These are phyloP conservation scores for Aquatica leii DNA, from an alignment of 2,888 invertebrate species.

Conservation along the genomic window DNA sequence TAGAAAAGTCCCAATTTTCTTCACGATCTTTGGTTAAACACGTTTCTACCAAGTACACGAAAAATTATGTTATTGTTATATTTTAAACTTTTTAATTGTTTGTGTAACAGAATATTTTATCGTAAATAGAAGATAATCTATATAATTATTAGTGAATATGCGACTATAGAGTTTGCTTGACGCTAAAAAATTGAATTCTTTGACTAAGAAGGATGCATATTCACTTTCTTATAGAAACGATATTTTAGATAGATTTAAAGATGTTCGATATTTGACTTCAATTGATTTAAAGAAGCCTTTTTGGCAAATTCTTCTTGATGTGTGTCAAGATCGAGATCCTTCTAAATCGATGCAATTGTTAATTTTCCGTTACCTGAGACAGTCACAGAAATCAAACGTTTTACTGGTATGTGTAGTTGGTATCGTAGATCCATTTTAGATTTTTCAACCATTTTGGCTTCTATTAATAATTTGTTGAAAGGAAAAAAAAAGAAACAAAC, in stretches of 20 bases:
- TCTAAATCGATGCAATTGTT: conserved; percentile 32
- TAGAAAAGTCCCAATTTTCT: too few relatives aligned
- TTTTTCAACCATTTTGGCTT: neutral
- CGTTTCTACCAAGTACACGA: too few relatives aligned
- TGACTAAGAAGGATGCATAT: conserved; percentile 26
- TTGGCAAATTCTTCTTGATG: conserved; percentile 17
- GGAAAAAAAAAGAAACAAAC: neutral
- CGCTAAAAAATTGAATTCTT: conserved; percentile 42
- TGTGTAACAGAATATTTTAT: too few relatives aligned
- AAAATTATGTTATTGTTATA: too few relatives aligned
- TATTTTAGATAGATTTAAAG: conserved; percentile 28
- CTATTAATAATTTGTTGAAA: neutral
- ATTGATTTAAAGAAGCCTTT: conserved; percentile 15
- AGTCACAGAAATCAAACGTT: conserved; percentile 27
- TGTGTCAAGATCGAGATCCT: conserved; percentile 1
- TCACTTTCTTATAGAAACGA: conserved; percentile 26
- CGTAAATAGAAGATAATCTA: too few relatives aligned
- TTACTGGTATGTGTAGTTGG: neutral
- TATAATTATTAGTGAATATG: too few relatives aligned
- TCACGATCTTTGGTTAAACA: too few relatives aligned
- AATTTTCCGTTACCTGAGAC: conserved; percentile 37
- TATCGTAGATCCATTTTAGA: neutral
- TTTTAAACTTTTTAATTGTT: too few relatives aligned
- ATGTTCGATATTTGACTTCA: conserved; percentile 3
- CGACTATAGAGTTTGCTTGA: conserved; percentile 44